phyloP scores from a whole-genome alignment of 2,797 vertebrate genomes.

The Chaunax sp. region DNA sequence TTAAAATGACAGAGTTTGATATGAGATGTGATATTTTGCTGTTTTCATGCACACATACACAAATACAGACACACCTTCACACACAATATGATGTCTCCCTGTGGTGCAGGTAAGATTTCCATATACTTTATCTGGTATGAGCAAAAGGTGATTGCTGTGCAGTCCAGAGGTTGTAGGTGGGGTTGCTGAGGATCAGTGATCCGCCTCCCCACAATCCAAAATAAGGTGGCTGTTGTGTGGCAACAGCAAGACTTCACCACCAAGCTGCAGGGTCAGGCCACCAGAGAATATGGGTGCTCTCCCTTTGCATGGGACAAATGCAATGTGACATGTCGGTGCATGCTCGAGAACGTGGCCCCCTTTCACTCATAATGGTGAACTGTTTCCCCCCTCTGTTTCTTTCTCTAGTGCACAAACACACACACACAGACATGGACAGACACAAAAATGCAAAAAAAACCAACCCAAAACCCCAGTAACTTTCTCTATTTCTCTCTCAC shows the following conservation, averaged over 20 bases:
- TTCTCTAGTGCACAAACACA: slow-evolving; percentile 26
- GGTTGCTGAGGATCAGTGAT: slow-evolving; percentile 52
- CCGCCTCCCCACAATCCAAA: slow-evolving; percentile 38
- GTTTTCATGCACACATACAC: slow-evolving; percentile 28
- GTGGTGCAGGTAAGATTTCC: slow-evolving; percentile 18
- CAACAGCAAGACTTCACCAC: slow-evolving; percentile 36
- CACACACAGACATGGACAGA: slow-evolving; percentile 30
- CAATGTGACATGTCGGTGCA: slow-evolving; percentile 66
- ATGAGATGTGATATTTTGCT: neutral
- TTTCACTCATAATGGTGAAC: slow-evolving; percentile 45
- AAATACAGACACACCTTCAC: neutral
- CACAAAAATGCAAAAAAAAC: slow-evolving; percentile 21
- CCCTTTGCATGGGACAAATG: slow-evolving; percentile 72
- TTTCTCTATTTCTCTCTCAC: slow-evolving; percentile 39
- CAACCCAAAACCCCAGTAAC: neutral
- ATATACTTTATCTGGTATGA: slow-evolving; percentile 2
- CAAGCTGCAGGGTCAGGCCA: slow-evolving; percentile 64
- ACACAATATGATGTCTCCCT: neutral
- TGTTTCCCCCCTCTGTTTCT: slow-evolving; percentile 11
- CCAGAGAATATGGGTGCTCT: slow-evolving; percentile 53
- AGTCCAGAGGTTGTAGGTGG: slow-evolving; percentile 22
- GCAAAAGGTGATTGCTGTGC: slow-evolving; percentile 7
- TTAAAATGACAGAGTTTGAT: slow-evolving; percentile 36
- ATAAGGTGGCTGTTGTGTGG: slow-evolving; percentile 42
- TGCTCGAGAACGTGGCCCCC: slow-evolving; percentile 54